A percentile compares a stretch with the other conserved stretches of the same genome.
phyloP scores from a whole-genome alignment of 2,113 vertebrate species.

The Xiphorhynchus elegans region DNA sequence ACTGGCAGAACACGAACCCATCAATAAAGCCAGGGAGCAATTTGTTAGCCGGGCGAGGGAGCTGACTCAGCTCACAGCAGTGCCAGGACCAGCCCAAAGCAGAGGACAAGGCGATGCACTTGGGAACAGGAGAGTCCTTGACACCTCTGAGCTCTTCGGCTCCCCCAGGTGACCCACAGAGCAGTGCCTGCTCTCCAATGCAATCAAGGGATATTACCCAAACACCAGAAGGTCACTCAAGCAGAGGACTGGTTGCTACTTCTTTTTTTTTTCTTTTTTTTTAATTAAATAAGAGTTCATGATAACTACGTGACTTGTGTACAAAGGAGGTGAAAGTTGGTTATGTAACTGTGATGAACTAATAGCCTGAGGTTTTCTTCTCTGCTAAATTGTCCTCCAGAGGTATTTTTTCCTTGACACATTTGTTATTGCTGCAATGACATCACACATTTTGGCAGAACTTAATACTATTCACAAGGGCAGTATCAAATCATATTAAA shows the following conservation, averaged over 20 bases:
- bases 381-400: constrained; percentile 7
- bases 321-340: not conserved
- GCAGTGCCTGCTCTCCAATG: not conserved
- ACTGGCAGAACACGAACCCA: not conserved
- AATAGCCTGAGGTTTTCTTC: not conserved
- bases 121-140: not conserved
- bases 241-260: not conserved
- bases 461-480: constrained; percentile 1
- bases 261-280: not conserved
- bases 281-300: not conserved
- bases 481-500: not conserved
- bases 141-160: not conserved
- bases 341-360: constrained; percentile 19
- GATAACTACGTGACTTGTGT: not conserved
- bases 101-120: not conserved
- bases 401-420: constrained; percentile 29
- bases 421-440: constrained; percentile 30
- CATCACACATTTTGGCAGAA: not conserved
- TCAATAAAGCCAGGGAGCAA: not conserved
- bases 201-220: not conserved
- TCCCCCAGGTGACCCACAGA: not conserved
- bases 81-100: not conserved
- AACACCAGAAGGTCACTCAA: not conserved
- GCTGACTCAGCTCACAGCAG: not conserved
- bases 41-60: not conserved